phyloP scores from a whole-genome alignment of 2,797 vertebrate species.

The Hypotaenidia okinawae region DNA sequence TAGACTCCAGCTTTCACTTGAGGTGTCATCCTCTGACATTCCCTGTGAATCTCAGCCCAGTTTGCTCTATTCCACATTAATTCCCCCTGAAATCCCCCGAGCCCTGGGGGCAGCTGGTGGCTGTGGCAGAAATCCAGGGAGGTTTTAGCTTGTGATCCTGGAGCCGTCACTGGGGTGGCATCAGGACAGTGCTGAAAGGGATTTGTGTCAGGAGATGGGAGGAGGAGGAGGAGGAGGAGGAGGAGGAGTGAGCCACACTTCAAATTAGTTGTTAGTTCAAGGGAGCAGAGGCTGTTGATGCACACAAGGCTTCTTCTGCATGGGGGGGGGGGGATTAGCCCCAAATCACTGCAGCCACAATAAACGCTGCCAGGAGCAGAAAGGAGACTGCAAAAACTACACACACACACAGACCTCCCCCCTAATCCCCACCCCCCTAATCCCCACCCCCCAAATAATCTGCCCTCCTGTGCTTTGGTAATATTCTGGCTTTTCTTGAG shows the following conservation, averaged over 20 bases:
- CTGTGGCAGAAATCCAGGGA: slow-evolving; percentile 32
- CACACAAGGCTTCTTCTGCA: not conserved
- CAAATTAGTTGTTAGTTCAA: slow-evolving; percentile 49
- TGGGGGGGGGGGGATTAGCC: slow-evolving; percentile 20
- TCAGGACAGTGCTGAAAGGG: slow-evolving; percentile 53
- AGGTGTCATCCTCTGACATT: not conserved
- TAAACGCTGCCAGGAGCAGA: not conserved
- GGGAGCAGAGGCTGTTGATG: slow-evolving; percentile 1
- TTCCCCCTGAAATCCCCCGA: slow-evolving; percentile 19
- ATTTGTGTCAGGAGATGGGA: slow-evolving; percentile 47
- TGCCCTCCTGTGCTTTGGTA: not conserved
- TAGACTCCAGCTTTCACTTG: rapidly evolving
- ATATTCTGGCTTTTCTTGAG: not conserved
- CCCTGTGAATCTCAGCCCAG: not conserved
- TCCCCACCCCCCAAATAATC: not conserved
- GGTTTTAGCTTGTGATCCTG: slow-evolving; percentile 42
- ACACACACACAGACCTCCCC: too few species aligned
- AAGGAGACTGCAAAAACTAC: not conserved
- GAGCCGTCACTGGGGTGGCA: slow-evolving; percentile 31
- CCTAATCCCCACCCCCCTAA: too few species aligned
- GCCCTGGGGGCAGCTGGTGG: slow-evolving; percentile 27
- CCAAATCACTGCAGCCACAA: not conserved
- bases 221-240: not conserved
- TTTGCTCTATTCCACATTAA: slow-evolving; percentile 1
- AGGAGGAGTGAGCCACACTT: not conserved